Evolutionary conservation across 2,797 vertebrate species (phyloP), one percentile per base, ranked within the genome.

Genomic region (Botia almorhae): DNA sequence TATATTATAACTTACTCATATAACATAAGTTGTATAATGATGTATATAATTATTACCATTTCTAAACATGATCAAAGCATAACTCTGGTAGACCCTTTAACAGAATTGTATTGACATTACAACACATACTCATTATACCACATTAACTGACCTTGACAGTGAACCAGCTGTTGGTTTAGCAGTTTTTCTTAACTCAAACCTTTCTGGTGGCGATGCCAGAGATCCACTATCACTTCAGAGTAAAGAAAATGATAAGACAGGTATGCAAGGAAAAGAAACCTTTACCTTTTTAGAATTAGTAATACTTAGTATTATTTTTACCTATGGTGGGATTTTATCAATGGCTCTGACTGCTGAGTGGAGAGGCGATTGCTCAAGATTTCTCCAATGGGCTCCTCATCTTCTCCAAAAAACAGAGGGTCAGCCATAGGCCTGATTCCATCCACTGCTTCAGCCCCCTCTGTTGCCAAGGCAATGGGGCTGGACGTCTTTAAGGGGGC

Each of bases 401-500:
- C 83, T 13, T 87, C 88, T 21, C 55, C 50, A 65, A 91, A 87
- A 3, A 92, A 78, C 76, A 92, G 29, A 8, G 89, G 89, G 7
- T 90, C 89, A 11, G 82, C 79, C 63, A 26, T 51, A 14, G 17
- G 17, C 8, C 69, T 55, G n/a, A 83, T 74, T 69, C 74, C 76
- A 48, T 69, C 21, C 0, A 23, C 55, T 8, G 56, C 64, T 51
- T 81, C 36, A 16, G 48, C 56, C 7, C 10, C 68, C 39, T 1
- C 76, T 6, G 1, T 3, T 13, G 50, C 81, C 12, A 56, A 26
- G 46, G 86, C 83, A 79, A 91, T 90, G 1, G 93, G 93, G 61
- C 91, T 94, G 53, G 93, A 94, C 0, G 92, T 94, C 71, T 90
- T 91, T 23, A 91, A 71, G 4, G 91, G 91, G 21, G 39, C 53